These are phyloP conservation scores for Apis mellifera DNA, from an alignment of 1,140 invertebrate species.

Conservation along the genomic window DNA sequence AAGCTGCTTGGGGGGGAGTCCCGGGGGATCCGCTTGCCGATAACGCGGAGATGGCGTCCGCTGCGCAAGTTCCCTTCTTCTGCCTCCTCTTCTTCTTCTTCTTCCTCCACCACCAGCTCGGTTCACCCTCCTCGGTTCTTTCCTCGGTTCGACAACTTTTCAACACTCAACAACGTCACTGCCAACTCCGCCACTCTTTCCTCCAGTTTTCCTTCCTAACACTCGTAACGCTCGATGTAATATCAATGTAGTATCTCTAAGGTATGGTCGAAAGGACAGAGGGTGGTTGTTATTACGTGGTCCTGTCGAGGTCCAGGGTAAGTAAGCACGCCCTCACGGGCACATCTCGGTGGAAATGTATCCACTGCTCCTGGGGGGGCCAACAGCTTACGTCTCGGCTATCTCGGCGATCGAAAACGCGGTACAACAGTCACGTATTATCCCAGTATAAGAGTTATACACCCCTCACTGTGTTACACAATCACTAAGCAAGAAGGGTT, in stretches of 20 bases:
- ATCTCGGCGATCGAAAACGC: background rate
- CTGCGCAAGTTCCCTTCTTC: constrained; percentile 61
- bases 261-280: background rate
- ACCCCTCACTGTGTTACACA: constrained; percentile 55
- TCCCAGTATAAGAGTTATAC: background rate
- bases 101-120: constrained; percentile 41
- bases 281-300: background rate
- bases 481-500: constrained; percentile 38
- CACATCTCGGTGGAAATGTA: constrained; percentile 36
- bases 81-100: constrained; percentile 47
- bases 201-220: too few relatives aligned
- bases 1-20: constrained; percentile 72
- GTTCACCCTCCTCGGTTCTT: constrained; percentile 36
- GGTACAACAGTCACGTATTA: constrained; percentile 34
- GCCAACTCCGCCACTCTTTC: background rate
- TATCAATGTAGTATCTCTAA: background rate
- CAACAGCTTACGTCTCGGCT: too few relatives aligned
- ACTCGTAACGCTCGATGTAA: too few relatives aligned
- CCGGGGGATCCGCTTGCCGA: constrained; percentile 72
- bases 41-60: constrained; percentile 77
- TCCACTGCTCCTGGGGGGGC: constrained; percentile 1
- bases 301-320: background rate
- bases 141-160: background rate
- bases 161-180: constrained; percentile 28
- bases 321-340: constrained; percentile 33